A percentile compares a stretch with the other conserved stretches of the same genome.
Conservation (phyloP, 2,113 vertebrate genomes). For the Dipodomys ordii region DNA sequence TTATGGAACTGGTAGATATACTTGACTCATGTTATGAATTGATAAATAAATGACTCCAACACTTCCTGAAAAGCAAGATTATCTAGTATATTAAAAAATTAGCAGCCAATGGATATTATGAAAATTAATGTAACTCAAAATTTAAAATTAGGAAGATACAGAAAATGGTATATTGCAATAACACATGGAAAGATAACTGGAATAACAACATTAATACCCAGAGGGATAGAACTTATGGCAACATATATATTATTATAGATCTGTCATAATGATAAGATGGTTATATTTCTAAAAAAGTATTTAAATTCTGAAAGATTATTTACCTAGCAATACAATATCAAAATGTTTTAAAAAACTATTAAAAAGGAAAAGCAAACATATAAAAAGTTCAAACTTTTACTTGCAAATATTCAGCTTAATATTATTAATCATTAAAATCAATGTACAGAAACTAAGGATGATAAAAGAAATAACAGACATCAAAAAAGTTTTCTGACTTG, state of each 20-base stretch:
- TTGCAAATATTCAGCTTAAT: neutral
- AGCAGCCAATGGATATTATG: neutral
- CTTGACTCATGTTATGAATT: neutral
- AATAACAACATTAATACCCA: neutral
- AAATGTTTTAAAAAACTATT: neutral
- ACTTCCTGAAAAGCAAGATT: neutral
- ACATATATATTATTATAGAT: neutral
- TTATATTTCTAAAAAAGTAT: neutral
- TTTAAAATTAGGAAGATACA: neutral
- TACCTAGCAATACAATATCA: neutral
- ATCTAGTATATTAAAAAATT: neutral
- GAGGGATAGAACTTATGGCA: neutral
- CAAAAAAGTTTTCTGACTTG: too few relatives aligned
- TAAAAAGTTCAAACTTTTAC: neutral
- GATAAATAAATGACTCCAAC: neutral
- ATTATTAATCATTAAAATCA: neutral
- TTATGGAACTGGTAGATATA: fast-evolving
- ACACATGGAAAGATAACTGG: neutral
- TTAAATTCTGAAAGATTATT: neutral
- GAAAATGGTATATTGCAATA: neutral
- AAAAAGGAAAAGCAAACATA: neutral
- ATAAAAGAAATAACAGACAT: too few relatives aligned
- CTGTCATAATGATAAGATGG: neutral
- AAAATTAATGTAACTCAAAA: neutral
- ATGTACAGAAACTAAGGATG: too few relatives aligned